Percentiles rank a stretch among this genome's conserved stretches.
Conservation (phyloP, 1,140 invertebrate genomes). For the Polypedilum pembai region DNA sequence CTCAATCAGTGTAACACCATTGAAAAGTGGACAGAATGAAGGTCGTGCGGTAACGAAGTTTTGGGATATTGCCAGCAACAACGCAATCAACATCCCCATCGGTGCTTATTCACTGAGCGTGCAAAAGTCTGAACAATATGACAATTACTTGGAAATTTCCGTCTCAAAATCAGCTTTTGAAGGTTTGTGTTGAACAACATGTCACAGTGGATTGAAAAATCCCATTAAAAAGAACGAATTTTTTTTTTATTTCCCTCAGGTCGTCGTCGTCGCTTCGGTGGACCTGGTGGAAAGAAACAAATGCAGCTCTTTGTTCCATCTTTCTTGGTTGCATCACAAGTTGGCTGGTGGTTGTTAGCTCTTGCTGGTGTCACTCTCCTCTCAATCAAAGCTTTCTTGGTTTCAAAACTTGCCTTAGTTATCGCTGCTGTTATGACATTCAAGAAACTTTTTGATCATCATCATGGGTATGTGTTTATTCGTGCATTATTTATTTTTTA, state of each 20-base stretch:
- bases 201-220: background rate
- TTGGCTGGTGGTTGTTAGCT: slow-evolving; percentile 50
- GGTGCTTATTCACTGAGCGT: slow-evolving; percentile 43
- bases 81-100: slow-evolving; percentile 40
- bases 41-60: slow-evolving; percentile 37
- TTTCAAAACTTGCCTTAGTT: slow-evolving; percentile 54
- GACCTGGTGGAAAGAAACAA: slow-evolving; percentile 45
- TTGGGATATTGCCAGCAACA: slow-evolving; percentile 40
- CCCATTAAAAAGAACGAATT: background rate
- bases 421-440: slow-evolving; percentile 50
- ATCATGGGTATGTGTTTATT: background rate
- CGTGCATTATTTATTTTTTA: background rate
- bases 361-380: slow-evolving; percentile 51
- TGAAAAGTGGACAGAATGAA: slow-evolving; percentile 30
- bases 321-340: slow-evolving; percentile 54
- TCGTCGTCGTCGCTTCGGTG: slow-evolving; percentile 29
- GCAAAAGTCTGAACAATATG: slow-evolving; percentile 41
- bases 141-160: slow-evolving; percentile 42
- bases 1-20: slow-evolving; percentile 38
- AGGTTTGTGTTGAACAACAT: background rate
- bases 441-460: slow-evolving; percentile 49
- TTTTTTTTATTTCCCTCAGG: background rate
- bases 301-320: slow-evolving; percentile 53
- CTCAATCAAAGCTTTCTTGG: slow-evolving; percentile 52
- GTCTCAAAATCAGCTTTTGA: slow-evolving; percentile 38